phyloP scores from a whole-genome alignment of 2,888 invertebrate genomes.

The Tholera decimalis region DNA sequence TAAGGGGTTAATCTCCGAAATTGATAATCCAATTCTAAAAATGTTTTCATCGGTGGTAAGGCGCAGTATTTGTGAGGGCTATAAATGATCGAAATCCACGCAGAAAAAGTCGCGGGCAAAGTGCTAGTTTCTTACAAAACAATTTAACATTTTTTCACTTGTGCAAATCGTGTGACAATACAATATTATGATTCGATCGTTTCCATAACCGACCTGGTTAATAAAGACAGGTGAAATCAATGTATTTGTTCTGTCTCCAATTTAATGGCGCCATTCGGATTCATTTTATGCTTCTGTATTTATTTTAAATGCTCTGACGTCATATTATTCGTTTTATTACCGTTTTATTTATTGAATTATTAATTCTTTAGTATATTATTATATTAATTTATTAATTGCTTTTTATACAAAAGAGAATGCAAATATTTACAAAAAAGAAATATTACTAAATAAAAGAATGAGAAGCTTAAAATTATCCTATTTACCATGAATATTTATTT shows the following conservation, averaged over 20 bases:
- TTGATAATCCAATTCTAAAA: no score
- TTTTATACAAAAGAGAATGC: neutral
- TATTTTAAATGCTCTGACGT: neutral
- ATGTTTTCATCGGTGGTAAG: no score
- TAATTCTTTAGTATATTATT: neutral
- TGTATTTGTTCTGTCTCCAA: neutral
- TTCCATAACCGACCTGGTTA: neutral
- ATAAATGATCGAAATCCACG: no score
- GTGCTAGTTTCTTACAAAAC: neutral
- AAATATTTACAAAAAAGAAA: neutral
- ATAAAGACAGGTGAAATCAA: neutral
- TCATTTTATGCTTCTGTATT: neutral
- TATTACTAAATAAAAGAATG: slow-evolving; percentile 9
- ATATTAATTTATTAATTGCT: neutral
- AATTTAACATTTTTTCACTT: slow-evolving; percentile 9
- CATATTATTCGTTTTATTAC: neutral
- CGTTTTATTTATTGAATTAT: slow-evolving; percentile 1
- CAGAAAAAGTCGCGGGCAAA: no score
- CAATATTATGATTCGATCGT: slow-evolving; percentile 22
- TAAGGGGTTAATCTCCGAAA: no score
- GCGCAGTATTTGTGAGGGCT: no score
- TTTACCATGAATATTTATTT: no score
- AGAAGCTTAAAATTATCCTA: neutral
- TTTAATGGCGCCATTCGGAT: neutral
- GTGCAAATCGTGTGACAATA: slow-evolving; percentile 14